Conservation (phyloP, 2,113 vertebrate species). For the Myrmecobius fasciatus region DNA sequence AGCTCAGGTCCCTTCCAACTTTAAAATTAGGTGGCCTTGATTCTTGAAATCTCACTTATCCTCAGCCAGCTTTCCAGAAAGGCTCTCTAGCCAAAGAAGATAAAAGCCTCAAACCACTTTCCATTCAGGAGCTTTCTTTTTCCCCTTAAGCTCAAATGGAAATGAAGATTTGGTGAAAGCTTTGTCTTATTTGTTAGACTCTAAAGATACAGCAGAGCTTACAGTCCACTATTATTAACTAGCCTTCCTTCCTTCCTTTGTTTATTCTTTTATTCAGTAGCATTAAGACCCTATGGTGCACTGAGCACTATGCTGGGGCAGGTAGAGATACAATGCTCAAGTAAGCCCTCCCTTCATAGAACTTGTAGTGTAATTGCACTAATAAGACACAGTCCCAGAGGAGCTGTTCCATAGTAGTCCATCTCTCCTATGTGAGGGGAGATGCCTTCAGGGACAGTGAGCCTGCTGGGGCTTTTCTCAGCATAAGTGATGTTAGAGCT, state of each 20-base stretch:
- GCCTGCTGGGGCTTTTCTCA: not conserved
- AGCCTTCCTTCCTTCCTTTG: not conserved
- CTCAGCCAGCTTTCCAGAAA: not conserved
- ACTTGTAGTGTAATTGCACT: not conserved
- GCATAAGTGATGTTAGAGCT: not conserved
- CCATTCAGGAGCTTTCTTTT: not conserved
- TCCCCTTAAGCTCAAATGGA: not conserved
- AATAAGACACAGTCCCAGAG: not conserved
- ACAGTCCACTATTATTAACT: not conserved
- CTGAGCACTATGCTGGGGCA: not conserved
- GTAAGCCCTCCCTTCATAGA: not conserved
- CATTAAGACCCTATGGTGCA: not conserved
- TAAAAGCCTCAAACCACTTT: not conserved
- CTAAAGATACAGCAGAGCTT: not conserved
- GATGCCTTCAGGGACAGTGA: not conserved
- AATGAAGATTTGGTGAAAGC: not conserved
- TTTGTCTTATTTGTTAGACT: not conserved
- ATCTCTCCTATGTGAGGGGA: not conserved
- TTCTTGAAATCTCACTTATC: not conserved
- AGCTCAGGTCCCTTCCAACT: not conserved
- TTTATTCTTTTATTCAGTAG: not conserved
- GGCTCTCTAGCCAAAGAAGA: not conserved
- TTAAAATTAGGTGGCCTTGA: not conserved
- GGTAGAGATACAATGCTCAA: not conserved
- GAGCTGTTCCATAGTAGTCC: not conserved